Conservation (phyloP, 2,113 vertebrate species). For the Bufo bufo region DNA sequence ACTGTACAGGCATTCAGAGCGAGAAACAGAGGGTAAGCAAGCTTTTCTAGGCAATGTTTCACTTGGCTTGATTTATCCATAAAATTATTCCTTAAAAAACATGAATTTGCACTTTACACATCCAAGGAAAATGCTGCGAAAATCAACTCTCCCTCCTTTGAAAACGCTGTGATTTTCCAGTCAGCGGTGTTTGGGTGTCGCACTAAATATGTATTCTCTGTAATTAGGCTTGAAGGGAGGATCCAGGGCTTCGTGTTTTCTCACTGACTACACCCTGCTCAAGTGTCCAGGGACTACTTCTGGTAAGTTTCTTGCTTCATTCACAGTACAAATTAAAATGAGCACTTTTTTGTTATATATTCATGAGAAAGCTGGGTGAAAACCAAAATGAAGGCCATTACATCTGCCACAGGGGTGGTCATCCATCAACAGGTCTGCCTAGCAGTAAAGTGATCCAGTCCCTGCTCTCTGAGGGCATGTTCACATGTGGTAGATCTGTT, state of each 20-base stretch:
- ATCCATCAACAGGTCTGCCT: neutral
- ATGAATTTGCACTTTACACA: neutral
- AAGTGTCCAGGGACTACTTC: neutral
- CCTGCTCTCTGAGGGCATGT: too few relatives aligned
- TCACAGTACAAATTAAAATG: neutral
- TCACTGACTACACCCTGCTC: constrained; percentile 6
- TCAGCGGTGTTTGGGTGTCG: constrained; percentile 36
- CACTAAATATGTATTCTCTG: neutral
- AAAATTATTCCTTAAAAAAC: neutral
- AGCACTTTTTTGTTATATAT: neutral
- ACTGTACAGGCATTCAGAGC: neutral
- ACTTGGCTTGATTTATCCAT: neutral
- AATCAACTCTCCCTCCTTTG: neutral
- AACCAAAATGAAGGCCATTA: neutral
- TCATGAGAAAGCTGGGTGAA: neutral
- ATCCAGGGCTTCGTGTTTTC: neutral
- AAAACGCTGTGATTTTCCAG: neutral
- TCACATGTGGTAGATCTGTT: too few relatives aligned
- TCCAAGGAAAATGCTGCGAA: neutral
- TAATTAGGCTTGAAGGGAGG: constrained; percentile 42
- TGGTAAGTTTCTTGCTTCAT: constrained; percentile 42
- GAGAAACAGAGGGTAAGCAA: neutral
- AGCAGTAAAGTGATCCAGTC: too few relatives aligned
- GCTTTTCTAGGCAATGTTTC: neutral
- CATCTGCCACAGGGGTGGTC: neutral